Evolutionary conservation across 2,888 invertebrate species (phyloP).

Genomic region (Macaria notata): DNA sequence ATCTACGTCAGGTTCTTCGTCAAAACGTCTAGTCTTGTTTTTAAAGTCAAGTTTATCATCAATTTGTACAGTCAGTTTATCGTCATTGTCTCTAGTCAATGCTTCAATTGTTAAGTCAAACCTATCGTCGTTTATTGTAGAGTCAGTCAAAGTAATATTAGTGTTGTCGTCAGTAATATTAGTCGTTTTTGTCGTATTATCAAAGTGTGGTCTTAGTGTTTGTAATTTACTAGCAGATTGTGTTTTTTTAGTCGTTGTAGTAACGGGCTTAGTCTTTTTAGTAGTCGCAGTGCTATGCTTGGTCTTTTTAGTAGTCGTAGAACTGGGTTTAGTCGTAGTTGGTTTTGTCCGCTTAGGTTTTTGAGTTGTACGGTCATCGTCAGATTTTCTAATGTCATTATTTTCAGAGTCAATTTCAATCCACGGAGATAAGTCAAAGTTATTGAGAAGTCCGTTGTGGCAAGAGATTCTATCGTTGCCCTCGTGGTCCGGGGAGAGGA

Average conservation of each 20-base stretch:
- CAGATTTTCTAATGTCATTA: constrained; percentile 65
- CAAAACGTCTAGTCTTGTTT: constrained; percentile 69
- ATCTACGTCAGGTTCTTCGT: constrained; percentile 43
- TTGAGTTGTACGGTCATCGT: constrained; percentile 45
- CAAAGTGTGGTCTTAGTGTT: constrained; percentile 25
- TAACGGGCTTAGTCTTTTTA: constrained; percentile 24
- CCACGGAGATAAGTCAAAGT: constrained; percentile 85
- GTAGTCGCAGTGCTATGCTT: constrained; percentile 39
- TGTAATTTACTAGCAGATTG: constrained; percentile 17
- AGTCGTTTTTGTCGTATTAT: constrained; percentile 32
- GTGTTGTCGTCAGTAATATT: constrained; percentile 41
- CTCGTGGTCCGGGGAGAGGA: constrained; percentile 82
- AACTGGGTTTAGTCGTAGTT: constrained; percentile 30
- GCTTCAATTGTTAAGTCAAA: constrained; percentile 41
- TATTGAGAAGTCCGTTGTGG: constrained; percentile 74
- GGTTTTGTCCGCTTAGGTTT: constrained; percentile 45
- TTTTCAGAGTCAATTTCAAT: constrained; percentile 72
- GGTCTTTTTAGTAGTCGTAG: constrained; percentile 45
- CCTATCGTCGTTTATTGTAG: constrained; percentile 34
- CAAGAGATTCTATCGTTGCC: constrained; percentile 84
- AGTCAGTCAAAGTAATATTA: constrained; percentile 42
- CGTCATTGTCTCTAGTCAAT: constrained; percentile 18
- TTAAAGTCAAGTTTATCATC: constrained; percentile 84
- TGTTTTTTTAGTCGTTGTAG: constrained; percentile 45
- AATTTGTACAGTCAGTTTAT: constrained; percentile 56